These are phyloP conservation scores for Steatornis caripensis DNA, from an alignment of 2,113 vertebrate species.

Conservation along the genomic window DNA sequence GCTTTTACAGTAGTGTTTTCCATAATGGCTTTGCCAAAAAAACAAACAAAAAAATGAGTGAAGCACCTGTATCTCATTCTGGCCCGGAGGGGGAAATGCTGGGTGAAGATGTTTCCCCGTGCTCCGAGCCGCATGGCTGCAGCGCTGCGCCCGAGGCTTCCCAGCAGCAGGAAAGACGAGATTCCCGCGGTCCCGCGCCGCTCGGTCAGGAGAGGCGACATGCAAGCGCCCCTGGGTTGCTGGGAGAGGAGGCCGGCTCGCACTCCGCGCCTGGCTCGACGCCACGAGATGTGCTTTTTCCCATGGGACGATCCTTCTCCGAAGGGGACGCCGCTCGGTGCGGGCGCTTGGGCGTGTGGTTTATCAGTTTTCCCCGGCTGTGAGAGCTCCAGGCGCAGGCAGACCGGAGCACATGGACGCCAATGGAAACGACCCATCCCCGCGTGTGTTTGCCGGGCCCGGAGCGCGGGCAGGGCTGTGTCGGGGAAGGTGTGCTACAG, in stretches of 20 bases:
- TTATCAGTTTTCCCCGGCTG: fast-evolving
- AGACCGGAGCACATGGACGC: neutral
- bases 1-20: neutral
- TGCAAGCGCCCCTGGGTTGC: neutral
- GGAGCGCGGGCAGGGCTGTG: neutral
- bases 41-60: too few relatives aligned
- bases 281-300: fast-evolving
- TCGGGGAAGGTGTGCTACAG: neutral
- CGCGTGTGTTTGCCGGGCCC: fast-evolving
- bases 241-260: neutral
- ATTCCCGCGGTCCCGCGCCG: neutral
- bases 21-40: neutral
- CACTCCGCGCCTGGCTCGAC: fast-evolving
- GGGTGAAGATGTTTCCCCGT: fast-evolving
- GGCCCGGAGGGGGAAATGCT: neutral
- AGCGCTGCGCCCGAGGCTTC: fast-evolving
- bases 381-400: fast-evolving
- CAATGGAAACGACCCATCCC: fast-evolving
- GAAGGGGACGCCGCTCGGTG: fast-evolving
- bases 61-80: too few relatives aligned
- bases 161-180: neutral
- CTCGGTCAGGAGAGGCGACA: neutral
- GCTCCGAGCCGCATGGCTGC: fast-evolving
- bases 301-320: neutral
- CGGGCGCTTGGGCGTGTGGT: fast-evolving